These are phyloP conservation scores for Augiades crinisus DNA, from an alignment of 2,888 invertebrate species.

Conservation along the genomic window DNA sequence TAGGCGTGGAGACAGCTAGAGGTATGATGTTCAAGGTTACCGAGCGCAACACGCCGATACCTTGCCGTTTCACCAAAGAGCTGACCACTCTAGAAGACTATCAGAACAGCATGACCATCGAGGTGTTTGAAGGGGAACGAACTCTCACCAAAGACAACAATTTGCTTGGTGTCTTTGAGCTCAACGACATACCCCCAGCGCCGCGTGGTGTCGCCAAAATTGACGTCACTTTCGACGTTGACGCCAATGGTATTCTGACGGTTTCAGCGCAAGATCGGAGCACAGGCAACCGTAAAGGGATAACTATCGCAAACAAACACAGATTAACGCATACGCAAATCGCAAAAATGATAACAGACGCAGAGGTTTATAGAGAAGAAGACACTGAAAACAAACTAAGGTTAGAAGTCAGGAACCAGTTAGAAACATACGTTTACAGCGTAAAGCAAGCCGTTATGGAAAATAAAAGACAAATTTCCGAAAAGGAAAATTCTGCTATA, in stretches of 20 bases:
- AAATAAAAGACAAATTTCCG: conserved; percentile 40
- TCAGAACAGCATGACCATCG: conserved; percentile 59
- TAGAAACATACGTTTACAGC: conserved; percentile 58
- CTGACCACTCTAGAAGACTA: conserved; percentile 61
- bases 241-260: conserved; percentile 54
- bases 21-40: conserved; percentile 62
- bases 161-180: conserved; percentile 54
- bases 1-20: conserved; percentile 60
- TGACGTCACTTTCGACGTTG: conserved; percentile 58
- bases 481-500: conserved; percentile 45
- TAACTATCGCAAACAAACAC: conserved; percentile 49
- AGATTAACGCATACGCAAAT: conserved; percentile 52
- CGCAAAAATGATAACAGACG: conserved; percentile 53
- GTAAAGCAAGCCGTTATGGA: conserved; percentile 49
- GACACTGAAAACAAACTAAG: conserved; percentile 52
- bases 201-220: conserved; percentile 58
- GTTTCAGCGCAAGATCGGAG: conserved; percentile 54
- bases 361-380: conserved; percentile 47
- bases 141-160: conserved; percentile 59
- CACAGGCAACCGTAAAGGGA: conserved; percentile 48
- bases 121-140: conserved; percentile 64
- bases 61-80: conserved; percentile 56
- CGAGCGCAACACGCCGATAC: conserved; percentile 58
- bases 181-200: conserved; percentile 57
- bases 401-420: conserved; percentile 56